A percentile compares a stretch with the other conserved stretches of the same genome.
These are phyloP conservation scores for Eremobia ochroleuca DNA, from an alignment of 2,888 invertebrate genomes.

Conservation along the genomic window DNA sequence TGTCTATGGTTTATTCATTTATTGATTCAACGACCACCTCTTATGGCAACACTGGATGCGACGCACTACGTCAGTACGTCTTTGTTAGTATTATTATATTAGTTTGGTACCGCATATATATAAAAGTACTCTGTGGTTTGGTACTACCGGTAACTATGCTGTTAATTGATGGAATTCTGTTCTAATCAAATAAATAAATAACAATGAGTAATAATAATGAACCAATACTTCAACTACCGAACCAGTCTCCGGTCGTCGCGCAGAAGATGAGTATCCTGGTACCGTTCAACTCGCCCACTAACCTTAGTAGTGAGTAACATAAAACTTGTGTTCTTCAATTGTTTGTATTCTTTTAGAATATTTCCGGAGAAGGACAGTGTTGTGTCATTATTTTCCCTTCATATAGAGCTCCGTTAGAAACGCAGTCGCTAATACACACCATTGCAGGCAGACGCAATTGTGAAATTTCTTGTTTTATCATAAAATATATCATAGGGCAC, in stretches of 20 bases:
- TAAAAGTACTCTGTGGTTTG: no score
- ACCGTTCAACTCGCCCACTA: slow-evolving; percentile 55
- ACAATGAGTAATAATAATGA: background rate
- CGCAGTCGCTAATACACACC: background rate
- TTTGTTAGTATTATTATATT: no score
- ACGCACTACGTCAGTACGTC: no score
- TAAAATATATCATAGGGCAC: background rate
- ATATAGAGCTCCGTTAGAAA: background rate
- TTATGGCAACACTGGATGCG: no score
- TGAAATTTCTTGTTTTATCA: background rate
- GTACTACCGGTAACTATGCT: no score
- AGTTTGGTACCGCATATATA: no score
- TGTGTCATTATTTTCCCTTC: background rate
- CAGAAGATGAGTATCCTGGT: slow-evolving; percentile 52
- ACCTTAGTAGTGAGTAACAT: slow-evolving; percentile 73
- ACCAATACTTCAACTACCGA: slow-evolving; percentile 70
- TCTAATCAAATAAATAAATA: background rate
- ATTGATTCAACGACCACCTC: no score
- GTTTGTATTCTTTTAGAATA: background rate
- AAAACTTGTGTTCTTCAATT: slow-evolving; percentile 11
- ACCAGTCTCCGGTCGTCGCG: slow-evolving; percentile 47
- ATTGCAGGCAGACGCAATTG: background rate
- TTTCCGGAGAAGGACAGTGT: slow-evolving; percentile 1
- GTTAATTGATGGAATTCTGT: no score
- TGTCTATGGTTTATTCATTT: no score